Percentiles rank a stretch among this genome's conserved stretches.
These are phyloP conservation scores for Tolmerus cingulatus DNA, from an alignment of 2,888 invertebrate species.

Conservation along the genomic window DNA sequence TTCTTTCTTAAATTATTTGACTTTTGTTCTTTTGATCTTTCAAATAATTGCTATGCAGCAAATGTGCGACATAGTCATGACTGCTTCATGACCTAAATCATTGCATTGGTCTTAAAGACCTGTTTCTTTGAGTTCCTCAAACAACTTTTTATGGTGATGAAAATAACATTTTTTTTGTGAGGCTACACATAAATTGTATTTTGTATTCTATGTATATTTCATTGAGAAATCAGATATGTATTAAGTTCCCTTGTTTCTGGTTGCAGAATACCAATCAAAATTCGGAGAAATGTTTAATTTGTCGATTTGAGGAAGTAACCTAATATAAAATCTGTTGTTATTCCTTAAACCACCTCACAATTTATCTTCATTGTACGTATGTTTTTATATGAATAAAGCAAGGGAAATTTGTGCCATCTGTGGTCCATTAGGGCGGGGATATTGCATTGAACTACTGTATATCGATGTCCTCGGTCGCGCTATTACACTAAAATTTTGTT, in stretches of 20 bases:
- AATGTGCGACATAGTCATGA: neutral
- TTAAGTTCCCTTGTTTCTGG: neutral
- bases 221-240: neutral
- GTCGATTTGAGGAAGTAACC: neutral
- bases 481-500: slow-evolving; percentile 48
- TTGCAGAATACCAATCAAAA: slow-evolving; percentile 11
- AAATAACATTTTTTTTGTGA: neutral
- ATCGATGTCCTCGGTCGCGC: slow-evolving; percentile 36
- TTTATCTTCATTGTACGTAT: neutral
- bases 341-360: neutral
- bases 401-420: slow-evolving; percentile 42
- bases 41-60: neutral
- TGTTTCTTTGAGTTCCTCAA: neutral
- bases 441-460: slow-evolving; percentile 36
- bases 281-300: neutral
- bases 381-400: slow-evolving; percentile 19
- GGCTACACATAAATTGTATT: too few species aligned
- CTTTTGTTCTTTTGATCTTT: slow-evolving; percentile 22
- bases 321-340: neutral
- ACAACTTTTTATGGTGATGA: neutral
- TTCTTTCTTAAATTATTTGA: slow-evolving; percentile 5
- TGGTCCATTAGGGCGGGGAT: slow-evolving; percentile 32
- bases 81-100: neutral
- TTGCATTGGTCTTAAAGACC: neutral
- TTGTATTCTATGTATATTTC: too few species aligned